Evolutionary conservation across 2,888 invertebrate species (phyloP).

Genomic region (Pyrrhia umbra): DNA sequence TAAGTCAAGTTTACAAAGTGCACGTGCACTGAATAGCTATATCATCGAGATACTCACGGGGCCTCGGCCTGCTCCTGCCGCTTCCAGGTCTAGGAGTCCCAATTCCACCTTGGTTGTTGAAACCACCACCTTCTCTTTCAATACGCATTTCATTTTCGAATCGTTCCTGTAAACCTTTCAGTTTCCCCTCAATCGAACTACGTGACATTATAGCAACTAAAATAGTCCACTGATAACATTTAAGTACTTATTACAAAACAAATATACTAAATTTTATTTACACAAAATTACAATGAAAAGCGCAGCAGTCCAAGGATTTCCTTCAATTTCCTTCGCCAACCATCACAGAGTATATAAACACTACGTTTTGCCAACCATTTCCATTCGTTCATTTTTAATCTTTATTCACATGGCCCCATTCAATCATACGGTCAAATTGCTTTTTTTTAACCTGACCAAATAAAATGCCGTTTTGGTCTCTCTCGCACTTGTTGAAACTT

Average conservation of each 20-base stretch:
- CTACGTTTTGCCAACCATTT: slow-evolving; percentile 74
- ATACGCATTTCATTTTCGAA: slow-evolving; percentile 91
- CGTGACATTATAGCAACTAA: slow-evolving; percentile 91
- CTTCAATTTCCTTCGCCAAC: slow-evolving; percentile 73
- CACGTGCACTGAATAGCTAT: slow-evolving; percentile 24
- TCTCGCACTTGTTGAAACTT: neutral
- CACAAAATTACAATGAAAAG: slow-evolving; percentile 84
- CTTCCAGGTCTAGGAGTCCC: slow-evolving; percentile 88
- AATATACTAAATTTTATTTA: slow-evolving; percentile 80
- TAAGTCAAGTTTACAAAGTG: slow-evolving; percentile 15
- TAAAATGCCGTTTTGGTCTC: slow-evolving; percentile 16
- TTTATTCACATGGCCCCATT: slow-evolving; percentile 50
- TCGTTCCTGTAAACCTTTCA: slow-evolving; percentile 95
- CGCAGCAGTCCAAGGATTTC: slow-evolving; percentile 86
- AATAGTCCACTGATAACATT: slow-evolving; percentile 79
- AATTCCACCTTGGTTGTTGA: slow-evolving; percentile 90
- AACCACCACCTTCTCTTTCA: slow-evolving; percentile 91
- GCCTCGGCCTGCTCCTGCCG: slow-evolving; percentile 90
- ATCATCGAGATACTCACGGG: slow-evolving; percentile 87
- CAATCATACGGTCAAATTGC: slow-evolving; percentile 53
- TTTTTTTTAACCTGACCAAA: slow-evolving; percentile 18
- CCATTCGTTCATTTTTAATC: slow-evolving; percentile 71
- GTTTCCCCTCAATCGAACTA: slow-evolving; percentile 94
- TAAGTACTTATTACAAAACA: slow-evolving; percentile 79
- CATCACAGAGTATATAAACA: too few species aligned